Conservation (phyloP, 2,113 vertebrate species). For the Proterorhinus semilunaris region DNA sequence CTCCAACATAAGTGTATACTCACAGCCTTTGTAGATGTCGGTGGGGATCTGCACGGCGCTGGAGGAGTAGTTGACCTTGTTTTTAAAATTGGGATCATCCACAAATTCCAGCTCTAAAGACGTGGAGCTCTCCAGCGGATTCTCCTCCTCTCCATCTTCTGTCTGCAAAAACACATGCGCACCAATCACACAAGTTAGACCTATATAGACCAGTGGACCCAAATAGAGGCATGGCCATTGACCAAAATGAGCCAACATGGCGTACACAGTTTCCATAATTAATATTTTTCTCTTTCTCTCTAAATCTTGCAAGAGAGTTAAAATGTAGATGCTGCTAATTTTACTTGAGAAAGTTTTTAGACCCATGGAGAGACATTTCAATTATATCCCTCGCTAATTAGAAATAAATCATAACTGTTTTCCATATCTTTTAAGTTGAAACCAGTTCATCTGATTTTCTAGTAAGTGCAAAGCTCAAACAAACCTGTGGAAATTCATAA, state of each 20-base stretch:
- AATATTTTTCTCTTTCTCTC: background rate
- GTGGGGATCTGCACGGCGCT: slow-evolving; percentile 98
- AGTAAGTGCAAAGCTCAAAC: background rate
- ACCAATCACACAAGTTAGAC: slow-evolving; percentile 37
- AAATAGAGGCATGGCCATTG: slow-evolving; percentile 19
- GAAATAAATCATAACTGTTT: slow-evolving; percentile 75
- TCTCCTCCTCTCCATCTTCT: slow-evolving; percentile 83
- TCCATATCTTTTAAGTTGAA: slow-evolving; percentile 15
- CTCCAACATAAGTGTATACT: slow-evolving; percentile 69
- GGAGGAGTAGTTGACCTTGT: slow-evolving; percentile 96
- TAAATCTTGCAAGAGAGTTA: slow-evolving; percentile 6
- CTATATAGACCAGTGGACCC: slow-evolving; percentile 14
- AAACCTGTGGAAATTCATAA: slow-evolving; percentile 3
- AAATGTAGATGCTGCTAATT: slow-evolving; percentile 24
- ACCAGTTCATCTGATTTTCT: background rate
- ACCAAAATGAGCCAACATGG: slow-evolving; percentile 11
- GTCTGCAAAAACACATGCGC: slow-evolving; percentile 72
- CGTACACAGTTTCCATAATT: background rate
- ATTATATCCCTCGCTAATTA: slow-evolving; percentile 55
- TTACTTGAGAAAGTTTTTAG: slow-evolving; percentile 59
- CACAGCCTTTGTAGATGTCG: slow-evolving; percentile 99
- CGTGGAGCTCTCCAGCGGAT: slow-evolving; percentile 78
- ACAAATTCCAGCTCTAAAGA: slow-evolving; percentile 91
- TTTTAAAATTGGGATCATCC: slow-evolving; percentile 93
- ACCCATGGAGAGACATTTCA: slow-evolving; percentile 65